Evolutionary conservation across 2,888 invertebrate genomes (phyloP), one percentile per base, ranked within the genome.

Genomic region (Mayetiola destructor): DNA sequence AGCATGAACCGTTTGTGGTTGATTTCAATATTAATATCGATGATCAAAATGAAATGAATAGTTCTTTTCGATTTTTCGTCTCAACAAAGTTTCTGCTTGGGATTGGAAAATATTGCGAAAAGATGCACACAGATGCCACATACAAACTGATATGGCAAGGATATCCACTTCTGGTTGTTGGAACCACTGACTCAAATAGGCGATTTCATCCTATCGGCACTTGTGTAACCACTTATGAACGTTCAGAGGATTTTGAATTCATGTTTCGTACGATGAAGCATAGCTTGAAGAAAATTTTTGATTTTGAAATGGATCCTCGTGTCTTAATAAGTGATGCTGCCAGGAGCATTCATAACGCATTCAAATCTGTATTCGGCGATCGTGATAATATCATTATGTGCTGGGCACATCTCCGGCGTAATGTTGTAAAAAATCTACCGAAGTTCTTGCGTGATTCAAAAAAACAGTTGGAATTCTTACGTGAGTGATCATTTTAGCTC

Each of bases 81-180:
- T 16, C 39, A 16, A 16, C 39, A 16, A 39, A 39, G 20, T 12
- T 10, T 5, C 18, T 39, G 9, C 20, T 39, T 6, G 3, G 8
- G 9, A 6, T 4, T 6, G 39, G 18, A 6, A 10, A 20, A 18
- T 6, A 16, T 39, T 16, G 4, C 1, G 10, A 3, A 5, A 40
- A 20, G 21, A 21, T 55, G 2, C 55, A 55, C 14, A 14, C 12
- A 1, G 55, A 55, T 39, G 55, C 36, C 20, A 56, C 27, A 20
- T 32, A 23, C 16, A 56, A 30, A 21, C 16, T 56, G 12, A 30
- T 32, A n/a, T 48, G 48, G 56, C 42, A 56, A 20, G 32, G 35
- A 8, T 32, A 42, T 32, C 48, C 21, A 14, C 6, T 56, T 1
- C 14, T 42, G 8, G 9, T 40, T 8, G n/a, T 56, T 14, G 56